Percentiles rank a stretch among this genome's conserved stretches.
Conservation (phyloP, 2,888 invertebrate species). For the Ferdinandea cuprea region DNA sequence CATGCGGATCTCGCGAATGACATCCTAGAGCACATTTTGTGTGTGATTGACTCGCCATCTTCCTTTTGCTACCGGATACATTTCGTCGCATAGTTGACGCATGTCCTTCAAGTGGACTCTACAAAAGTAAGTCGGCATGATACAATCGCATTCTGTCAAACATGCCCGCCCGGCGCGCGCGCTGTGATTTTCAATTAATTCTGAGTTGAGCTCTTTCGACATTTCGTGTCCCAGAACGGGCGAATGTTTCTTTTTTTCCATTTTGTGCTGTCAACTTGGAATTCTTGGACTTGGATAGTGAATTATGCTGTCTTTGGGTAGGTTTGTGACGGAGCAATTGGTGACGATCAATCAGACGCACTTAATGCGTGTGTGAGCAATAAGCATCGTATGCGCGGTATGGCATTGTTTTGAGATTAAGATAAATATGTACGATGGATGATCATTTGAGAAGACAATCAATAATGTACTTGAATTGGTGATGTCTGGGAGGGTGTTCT, state of each 20-base stretch:
- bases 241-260: neutral
- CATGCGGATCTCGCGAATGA: neutral
- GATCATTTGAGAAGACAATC: no score
- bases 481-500: no score
- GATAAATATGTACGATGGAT: no score
- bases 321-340: constrained; percentile 13
- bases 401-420: no score
- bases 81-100: constrained; percentile 25
- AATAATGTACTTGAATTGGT: no score
- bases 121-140: constrained; percentile 21
- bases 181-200: constrained; percentile 58
- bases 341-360: constrained; percentile 9
- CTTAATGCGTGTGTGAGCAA: neutral
- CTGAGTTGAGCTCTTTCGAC: constrained; percentile 52
- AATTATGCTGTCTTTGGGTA: constrained; percentile 54
- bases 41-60: neutral
- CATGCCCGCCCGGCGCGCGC: neutral
- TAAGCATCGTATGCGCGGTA: no score
- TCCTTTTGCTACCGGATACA: neutral
- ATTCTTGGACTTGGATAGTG: constrained; percentile 42
- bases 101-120: constrained; percentile 55
- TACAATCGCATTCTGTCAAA: neutral
- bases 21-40: neutral
- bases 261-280: constrained; percentile 27
- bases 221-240: constrained; percentile 47